Evolutionary conservation across 2,888 invertebrate genomes (phyloP).

Genomic region (Hemaris fuciformis): DNA sequence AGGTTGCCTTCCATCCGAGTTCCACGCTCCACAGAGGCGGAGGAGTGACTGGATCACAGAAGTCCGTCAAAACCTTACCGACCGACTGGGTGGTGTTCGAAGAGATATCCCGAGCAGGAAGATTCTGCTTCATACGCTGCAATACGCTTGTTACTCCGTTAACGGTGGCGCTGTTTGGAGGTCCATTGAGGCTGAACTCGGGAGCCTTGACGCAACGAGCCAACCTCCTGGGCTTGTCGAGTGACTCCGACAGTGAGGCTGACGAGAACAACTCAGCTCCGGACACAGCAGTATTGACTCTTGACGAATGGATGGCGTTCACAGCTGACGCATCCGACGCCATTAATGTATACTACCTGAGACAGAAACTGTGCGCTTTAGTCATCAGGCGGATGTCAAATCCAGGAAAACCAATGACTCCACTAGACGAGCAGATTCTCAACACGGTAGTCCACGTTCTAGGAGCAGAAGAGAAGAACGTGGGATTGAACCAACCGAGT

Average conservation of each 20-base stretch:
- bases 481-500: constrained; percentile 85
- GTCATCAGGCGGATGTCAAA: constrained; percentile 83
- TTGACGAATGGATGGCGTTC: constrained; percentile 90
- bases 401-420: constrained; percentile 80
- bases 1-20: constrained; percentile 79
- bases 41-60: constrained; percentile 55
- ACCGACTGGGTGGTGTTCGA: constrained; percentile 94
- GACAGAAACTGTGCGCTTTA: constrained; percentile 87
- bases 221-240: constrained; percentile 70
- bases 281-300: constrained; percentile 73
- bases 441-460: constrained; percentile 85
- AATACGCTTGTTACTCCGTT: constrained; percentile 91
- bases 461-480: constrained; percentile 86
- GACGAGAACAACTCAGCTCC: constrained; percentile 62
- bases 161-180: constrained; percentile 90
- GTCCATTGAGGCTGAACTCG: constrained; percentile 83
- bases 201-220: constrained; percentile 69
- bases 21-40: constrained; percentile 84
- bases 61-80: constrained; percentile 75
- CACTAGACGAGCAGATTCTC: constrained; percentile 85
- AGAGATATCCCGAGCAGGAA: constrained; percentile 88
- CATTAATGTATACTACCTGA: constrained; percentile 83
- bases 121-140: constrained; percentile 87
- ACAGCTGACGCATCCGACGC: constrained; percentile 85
- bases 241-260: constrained; percentile 72